phyloP scores from a whole-genome alignment of 2,113 vertebrate species.

The Syngnathus typhle region DNA sequence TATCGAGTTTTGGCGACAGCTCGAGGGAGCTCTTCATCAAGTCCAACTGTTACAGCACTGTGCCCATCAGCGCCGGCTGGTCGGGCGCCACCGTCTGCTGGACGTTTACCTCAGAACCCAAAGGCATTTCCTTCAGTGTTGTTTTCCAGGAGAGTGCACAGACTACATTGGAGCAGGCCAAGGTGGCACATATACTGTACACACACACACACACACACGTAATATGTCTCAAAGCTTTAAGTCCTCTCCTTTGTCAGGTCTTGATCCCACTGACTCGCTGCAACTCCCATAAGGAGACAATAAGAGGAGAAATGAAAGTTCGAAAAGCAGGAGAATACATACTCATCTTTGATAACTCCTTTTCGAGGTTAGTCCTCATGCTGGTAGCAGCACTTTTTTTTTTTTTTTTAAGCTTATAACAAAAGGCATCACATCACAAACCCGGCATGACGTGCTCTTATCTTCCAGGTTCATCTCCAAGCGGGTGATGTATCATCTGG shows the following conservation, averaged over 20 bases:
- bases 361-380: slow-evolving; percentile 78
- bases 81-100: slow-evolving; percentile 82
- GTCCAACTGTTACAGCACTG: slow-evolving; percentile 85
- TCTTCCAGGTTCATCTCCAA: slow-evolving; percentile 89
- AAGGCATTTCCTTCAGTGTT: slow-evolving; percentile 90
- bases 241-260: slow-evolving; percentile 69
- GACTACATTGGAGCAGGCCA: slow-evolving; percentile 79
- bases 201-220: background rate
- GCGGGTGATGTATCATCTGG: slow-evolving; percentile 86
- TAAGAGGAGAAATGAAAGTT: slow-evolving; percentile 87
- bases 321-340: slow-evolving; percentile 82
- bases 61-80: slow-evolving; percentile 73
- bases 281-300: slow-evolving; percentile 86
- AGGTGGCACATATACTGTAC: slow-evolving; percentile 51
- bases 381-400: too few species aligned
- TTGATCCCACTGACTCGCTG: slow-evolving; percentile 91
- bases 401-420: background rate
- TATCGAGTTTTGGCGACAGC: slow-evolving; percentile 76
- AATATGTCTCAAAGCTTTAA: background rate
- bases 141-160: slow-evolving; percentile 79
- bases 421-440: background rate
- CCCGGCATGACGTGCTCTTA: background rate
- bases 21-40: slow-evolving; percentile 86
- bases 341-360: slow-evolving; percentile 93
- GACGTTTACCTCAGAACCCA: slow-evolving; percentile 91